Evolutionary conservation across 2,797 vertebrate genomes (phyloP).

Genomic region (Rachycentron canadum): DNA sequence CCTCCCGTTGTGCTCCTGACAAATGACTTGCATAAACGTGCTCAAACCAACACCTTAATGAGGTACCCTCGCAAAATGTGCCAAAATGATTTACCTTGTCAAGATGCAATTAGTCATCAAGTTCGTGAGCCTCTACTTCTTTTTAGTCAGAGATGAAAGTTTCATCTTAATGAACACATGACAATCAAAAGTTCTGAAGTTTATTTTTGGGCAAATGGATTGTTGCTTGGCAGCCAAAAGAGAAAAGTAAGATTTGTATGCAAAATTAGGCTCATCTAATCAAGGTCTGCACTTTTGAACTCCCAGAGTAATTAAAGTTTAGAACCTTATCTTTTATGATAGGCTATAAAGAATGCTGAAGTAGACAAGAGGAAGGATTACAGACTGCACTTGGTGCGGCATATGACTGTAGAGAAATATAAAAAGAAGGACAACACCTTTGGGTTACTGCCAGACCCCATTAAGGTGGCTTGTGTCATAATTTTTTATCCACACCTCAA

Average conservation of each 20-base stretch:
- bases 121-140: background rate
- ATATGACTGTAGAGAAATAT: slow-evolving; percentile 42
- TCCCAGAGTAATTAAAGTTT: slow-evolving; percentile 28
- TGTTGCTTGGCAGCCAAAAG: slow-evolving; percentile 13
- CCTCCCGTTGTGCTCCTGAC: slow-evolving; percentile 54
- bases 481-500: slow-evolving; percentile 17
- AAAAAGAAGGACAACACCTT: slow-evolving; percentile 41
- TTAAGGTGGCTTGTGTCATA: slow-evolving; percentile 23
- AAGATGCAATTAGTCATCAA: slow-evolving; percentile 57
- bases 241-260: slow-evolving; percentile 14
- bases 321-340: slow-evolving; percentile 41
- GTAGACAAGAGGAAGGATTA: slow-evolving; percentile 10
- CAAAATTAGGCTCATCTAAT: slow-evolving; percentile 16
- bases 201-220: background rate
- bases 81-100: slow-evolving; percentile 61
- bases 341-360: slow-evolving; percentile 33
- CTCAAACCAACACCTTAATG: slow-evolving; percentile 53
- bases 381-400: slow-evolving; percentile 29
- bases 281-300: slow-evolving; percentile 35
- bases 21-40: slow-evolving; percentile 44
- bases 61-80: slow-evolving; percentile 61
- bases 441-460: slow-evolving; percentile 33
- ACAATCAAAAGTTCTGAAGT: slow-evolving; percentile 23
- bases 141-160: background rate
- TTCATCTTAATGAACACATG: slow-evolving; percentile 33